A percentile compares a stretch with the other conserved stretches of the same genome.
These are phyloP conservation scores for Lepus townsendii DNA, from an alignment of 2,797 vertebrate genomes.

Conservation along the genomic window DNA sequence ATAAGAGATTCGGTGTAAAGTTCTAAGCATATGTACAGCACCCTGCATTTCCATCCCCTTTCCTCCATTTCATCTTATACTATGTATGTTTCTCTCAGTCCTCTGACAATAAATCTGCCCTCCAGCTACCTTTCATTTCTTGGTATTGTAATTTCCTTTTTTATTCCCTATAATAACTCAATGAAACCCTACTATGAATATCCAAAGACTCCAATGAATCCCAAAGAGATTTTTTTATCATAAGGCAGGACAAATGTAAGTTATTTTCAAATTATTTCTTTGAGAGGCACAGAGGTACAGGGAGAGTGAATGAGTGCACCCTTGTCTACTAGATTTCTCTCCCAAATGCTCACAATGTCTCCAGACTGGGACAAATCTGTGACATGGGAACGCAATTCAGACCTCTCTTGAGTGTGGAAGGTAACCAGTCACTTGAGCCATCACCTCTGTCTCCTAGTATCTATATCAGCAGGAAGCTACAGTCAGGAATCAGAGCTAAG, in stretches of 20 bases:
- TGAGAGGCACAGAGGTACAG: too few species aligned
- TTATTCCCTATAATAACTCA: conserved; percentile 3
- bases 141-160: neutral
- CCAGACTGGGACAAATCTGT: too few species aligned
- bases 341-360: too few species aligned
- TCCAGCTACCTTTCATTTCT: neutral
- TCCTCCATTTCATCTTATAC: neutral
- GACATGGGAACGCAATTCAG: neutral
- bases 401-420: too few species aligned
- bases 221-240: neutral
- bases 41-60: neutral
- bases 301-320: too few species aligned
- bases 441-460: too few species aligned
- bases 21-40: neutral
- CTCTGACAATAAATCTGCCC: neutral
- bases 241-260: neutral
- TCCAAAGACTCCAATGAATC: neutral
- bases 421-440: too few species aligned
- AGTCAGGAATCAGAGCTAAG: too few species aligned
- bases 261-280: neutral
- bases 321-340: neutral
- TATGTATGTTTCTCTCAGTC: neutral
- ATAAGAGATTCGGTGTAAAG: neutral
- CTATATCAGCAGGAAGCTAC: too few species aligned
- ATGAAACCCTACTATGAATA: neutral